These are phyloP conservation scores for Paguma larvata DNA, from an alignment of 2,797 vertebrate genomes.

Conservation along the genomic window DNA sequence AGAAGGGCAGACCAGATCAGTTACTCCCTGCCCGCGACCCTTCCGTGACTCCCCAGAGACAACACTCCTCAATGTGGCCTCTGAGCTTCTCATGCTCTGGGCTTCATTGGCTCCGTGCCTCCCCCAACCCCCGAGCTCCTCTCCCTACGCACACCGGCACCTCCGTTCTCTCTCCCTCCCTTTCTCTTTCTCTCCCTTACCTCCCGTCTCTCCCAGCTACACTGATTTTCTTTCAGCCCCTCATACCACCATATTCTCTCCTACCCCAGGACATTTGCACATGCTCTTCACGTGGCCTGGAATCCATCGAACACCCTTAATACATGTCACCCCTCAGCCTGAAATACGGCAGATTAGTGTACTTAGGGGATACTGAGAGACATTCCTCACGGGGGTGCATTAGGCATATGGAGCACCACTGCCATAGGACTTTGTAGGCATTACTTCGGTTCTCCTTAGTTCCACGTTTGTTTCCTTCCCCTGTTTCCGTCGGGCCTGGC, in stretches of 20 bases:
- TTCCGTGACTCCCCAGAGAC: not conserved
- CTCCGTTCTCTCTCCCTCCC: not conserved
- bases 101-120: not conserved
- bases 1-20: not conserved
- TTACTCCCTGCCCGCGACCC: not conserved
- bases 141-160: not conserved
- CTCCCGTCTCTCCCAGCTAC: not conserved
- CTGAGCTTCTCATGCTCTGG: not conserved
- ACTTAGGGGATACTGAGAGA: not conserved
- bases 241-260: not conserved
- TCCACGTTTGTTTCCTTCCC: not conserved
- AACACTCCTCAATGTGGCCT: not conserved
- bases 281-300: not conserved
- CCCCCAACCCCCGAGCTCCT: not conserved
- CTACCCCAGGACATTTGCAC: not conserved
- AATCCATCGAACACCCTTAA: not conserved
- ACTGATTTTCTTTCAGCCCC: not conserved
- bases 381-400: not conserved
- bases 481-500: not conserved
- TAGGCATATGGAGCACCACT: not conserved
- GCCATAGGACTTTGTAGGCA: not conserved
- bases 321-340: not conserved
- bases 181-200: not conserved
- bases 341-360: not conserved
- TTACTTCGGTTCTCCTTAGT: not conserved